Evolutionary conservation across 2,113 vertebrate genomes (phyloP), one percentile per base, ranked within the genome.

Genomic region (Datnioides undecimradiatus): DNA sequence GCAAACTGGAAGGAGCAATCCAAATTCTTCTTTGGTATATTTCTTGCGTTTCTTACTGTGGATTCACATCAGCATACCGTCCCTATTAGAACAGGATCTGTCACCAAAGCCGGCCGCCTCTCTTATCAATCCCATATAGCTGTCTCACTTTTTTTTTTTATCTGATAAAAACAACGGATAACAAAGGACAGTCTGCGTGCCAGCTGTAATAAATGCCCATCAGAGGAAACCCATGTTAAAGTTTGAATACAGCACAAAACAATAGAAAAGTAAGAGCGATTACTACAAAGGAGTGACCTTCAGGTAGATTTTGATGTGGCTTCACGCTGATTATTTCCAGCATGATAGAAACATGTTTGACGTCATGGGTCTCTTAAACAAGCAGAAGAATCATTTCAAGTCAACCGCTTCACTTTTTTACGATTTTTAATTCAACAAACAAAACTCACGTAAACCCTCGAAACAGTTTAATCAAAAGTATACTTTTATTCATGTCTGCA

Each of bases 41-140:
- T 75, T 60, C 23, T 29, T 27, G 0, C 31, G 54, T 64, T 29
- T 68, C 13, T 3, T 13, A n/a, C 16, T 76, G 62, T 25, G 29
- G 38, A 82, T 33, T 60, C 27, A 73, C 73, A 73, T 65, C 43
- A 40, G 59, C 36, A 14, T 63, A 82, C 75, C 13, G 27, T 59
- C 6, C 71, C 19, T 78, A 85, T 81, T 79, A 85, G 65, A 33
- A 38, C 55, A 40, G 63, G 62, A 66, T 82, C 45, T 1, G 67
- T 43, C 57, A 82, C 67, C 79, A 94, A 95, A 94, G 90, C 74
- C 51, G 54, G 43, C 91, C 88, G 89, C 88, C 85, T 72, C 31
- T 25, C 63, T 87, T 91, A 94, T 93, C 93, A 76, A 27, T 41
- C 58, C 65, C 79, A 79, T 79, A 80, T 86, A 87, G 88, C 65